Conservation (phyloP, 2,113 vertebrate genomes). For the Oceanodroma tethys region DNA sequence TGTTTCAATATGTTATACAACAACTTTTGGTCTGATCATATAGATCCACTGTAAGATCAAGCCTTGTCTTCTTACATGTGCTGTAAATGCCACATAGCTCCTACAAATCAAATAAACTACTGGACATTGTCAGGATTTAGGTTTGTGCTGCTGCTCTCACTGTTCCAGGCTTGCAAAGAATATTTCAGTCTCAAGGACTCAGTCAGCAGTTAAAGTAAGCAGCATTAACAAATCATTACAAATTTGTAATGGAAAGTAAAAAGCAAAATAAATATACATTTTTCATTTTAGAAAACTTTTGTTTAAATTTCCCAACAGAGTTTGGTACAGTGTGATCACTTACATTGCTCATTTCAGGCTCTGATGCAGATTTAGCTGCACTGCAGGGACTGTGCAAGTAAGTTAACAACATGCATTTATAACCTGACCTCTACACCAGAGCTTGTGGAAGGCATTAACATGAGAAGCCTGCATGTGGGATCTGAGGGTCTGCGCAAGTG, state of each 20-base stretch:
- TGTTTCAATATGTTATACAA: background rate
- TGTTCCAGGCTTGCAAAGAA: background rate
- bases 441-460: background rate
- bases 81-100: background rate
- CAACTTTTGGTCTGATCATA: background rate
- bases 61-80: no score
- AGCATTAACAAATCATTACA: background rate
- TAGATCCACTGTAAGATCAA: background rate
- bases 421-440: background rate
- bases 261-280: background rate
- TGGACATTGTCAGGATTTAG: background rate
- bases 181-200: background rate
- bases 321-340: background rate
- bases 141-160: background rate
- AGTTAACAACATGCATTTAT: background rate
- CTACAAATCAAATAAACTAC: background rate
- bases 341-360: background rate
- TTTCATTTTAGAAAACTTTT: background rate
- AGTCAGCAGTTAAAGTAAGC: slow-evolving; percentile 18
- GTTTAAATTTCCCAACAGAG: background rate
- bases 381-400: background rate
- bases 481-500: background rate
- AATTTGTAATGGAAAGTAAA: slow-evolving; percentile 12
- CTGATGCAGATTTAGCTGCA: background rate
- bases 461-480: background rate